Evolutionary conservation across 2,888 invertebrate species (phyloP).

Genomic region (Octonoba sinensis): DNA sequence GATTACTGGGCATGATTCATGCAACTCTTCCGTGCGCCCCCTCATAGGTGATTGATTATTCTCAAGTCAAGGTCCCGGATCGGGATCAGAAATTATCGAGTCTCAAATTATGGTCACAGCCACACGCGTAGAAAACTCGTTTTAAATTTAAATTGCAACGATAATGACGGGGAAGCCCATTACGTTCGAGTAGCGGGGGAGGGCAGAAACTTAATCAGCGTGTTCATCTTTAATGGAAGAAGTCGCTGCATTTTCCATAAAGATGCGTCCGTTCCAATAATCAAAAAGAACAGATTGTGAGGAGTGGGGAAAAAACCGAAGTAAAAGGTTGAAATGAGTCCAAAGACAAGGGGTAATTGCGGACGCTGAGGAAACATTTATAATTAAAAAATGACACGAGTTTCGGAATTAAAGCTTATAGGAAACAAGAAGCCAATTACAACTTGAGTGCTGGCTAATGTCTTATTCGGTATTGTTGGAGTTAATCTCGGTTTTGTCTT

Average conservation of each 20-base stretch:
- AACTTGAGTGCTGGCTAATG: slow-evolving; percentile 39
- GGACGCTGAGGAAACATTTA: slow-evolving; percentile 59
- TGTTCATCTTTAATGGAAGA: slow-evolving; percentile 59
- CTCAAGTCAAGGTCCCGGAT: slow-evolving; percentile 18
- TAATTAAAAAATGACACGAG: slow-evolving; percentile 64
- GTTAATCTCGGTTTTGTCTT: slow-evolving; percentile 43
- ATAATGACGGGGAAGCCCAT: slow-evolving; percentile 58
- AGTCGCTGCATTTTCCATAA: slow-evolving; percentile 42
- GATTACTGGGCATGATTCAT: no score
- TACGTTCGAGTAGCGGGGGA: slow-evolving; percentile 3
- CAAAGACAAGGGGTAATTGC: slow-evolving; percentile 55
- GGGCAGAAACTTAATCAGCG: slow-evolving; percentile 40
- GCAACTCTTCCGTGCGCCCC: no score
- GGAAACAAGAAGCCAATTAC: slow-evolving; percentile 61
- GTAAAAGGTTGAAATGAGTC: slow-evolving; percentile 60
- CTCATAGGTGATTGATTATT: slow-evolving; percentile 23
- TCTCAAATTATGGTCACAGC: slow-evolving; percentile 11
- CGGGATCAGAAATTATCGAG: slow-evolving; percentile 35
- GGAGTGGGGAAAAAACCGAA: slow-evolving; percentile 15
- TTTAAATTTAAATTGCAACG: slow-evolving; percentile 63
- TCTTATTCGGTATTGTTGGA: slow-evolving; percentile 37
- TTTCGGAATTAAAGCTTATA: slow-evolving; percentile 56
- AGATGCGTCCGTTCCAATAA: slow-evolving; percentile 47
- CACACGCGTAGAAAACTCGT: slow-evolving; percentile 23
- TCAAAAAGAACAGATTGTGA: slow-evolving; percentile 41